These are phyloP conservation scores for Drosophila mulleri DNA, from an alignment of 2,888 invertebrate genomes.

Conservation along the genomic window DNA sequence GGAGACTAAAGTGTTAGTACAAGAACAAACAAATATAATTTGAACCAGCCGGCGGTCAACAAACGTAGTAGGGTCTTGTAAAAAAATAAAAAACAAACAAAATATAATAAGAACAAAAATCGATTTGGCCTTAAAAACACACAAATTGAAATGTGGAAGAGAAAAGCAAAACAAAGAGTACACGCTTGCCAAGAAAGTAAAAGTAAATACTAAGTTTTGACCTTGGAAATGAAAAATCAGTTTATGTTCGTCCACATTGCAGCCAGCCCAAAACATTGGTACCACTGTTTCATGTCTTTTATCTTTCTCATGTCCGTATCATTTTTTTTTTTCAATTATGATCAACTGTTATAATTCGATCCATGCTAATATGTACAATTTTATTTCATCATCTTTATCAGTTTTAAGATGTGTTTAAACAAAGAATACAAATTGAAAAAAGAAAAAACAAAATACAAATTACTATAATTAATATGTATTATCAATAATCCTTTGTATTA, in stretches of 20 bases:
- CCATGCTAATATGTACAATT: slow-evolving; percentile 31
- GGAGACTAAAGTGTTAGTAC: slow-evolving; percentile 58
- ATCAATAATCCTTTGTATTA: slow-evolving; percentile 79
- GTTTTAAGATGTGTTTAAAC: slow-evolving; percentile 71
- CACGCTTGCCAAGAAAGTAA: slow-evolving; percentile 73
- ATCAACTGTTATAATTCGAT: slow-evolving; percentile 38
- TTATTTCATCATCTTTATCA: slow-evolving; percentile 54
- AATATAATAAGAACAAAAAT: slow-evolving; percentile 1
- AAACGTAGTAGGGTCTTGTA: slow-evolving; percentile 46
- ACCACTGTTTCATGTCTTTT: slow-evolving; percentile 20
- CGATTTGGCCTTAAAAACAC: slow-evolving; percentile 55
- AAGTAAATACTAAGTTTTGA: slow-evolving; percentile 63
- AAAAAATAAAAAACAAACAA: slow-evolving; percentile 31
- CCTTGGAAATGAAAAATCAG: slow-evolving; percentile 61
- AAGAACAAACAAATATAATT: slow-evolving; percentile 38
- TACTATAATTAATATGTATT: slow-evolving; percentile 80
- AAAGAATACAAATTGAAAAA: slow-evolving; percentile 18
- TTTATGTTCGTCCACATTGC: slow-evolving; percentile 66
- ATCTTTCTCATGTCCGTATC: slow-evolving; percentile 26
- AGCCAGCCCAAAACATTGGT: slow-evolving; percentile 13
- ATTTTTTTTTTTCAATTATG: slow-evolving; percentile 17
- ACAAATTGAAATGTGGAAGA: slow-evolving; percentile 41
- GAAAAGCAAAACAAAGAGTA: slow-evolving; percentile 25
- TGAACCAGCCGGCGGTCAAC: slow-evolving; percentile 37
- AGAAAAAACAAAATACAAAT: slow-evolving; percentile 52